Base-by-base conservation (phyloP, 2,797 vertebrate genomes). In the Megalops cyprinoides region DNA sequence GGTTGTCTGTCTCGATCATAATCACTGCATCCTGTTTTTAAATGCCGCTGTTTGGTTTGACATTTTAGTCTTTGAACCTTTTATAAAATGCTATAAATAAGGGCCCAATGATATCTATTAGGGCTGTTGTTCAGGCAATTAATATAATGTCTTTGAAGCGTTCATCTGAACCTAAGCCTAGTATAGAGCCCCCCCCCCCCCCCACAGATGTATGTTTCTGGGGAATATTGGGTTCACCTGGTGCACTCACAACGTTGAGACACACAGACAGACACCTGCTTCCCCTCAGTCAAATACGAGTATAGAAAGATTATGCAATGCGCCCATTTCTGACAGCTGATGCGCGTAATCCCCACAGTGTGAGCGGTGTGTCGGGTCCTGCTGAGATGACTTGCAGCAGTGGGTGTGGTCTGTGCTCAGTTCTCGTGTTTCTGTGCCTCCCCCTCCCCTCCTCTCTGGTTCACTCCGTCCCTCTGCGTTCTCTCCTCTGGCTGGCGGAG, bases 391-490 rank as follows among this genome's bases (percentile, higher is more conserved):
- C 79, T 46, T 25, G 73, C 37, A 37, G 39, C 76, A 39, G 51
- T 25, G 67, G 81, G 76, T 48, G 76, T 62, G 76, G 65, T 78
- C 42, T 60, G 62, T 34, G 25, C 67, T 74, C 12, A 28, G 48
- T 58, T 67, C 84, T 80, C 78, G 67, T 73, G 62, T 86, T 62
- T 81, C 77, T 15, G 14, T 51, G 31, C 76, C 39, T 10, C 62
- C 83, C 90, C 81, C 81, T 51, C 77, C 49, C 34, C 69, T 84
- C 90, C 82, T 82, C 89, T 82, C 87, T 85, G 88, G 87, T 88
- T 92, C 89, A 88, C 89, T 88, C 84, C 87, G 60, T 78, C 82
- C 81, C 79, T 58, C 78, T 78, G 82, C 65, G 56, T 84, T 82
- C 74, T 87, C 84, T 81, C 25, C 44, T 20, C 71, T 23, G 44